Evolutionary conservation across 2,888 invertebrate species (phyloP).

Genomic region (Leistus spinibarbis): DNA sequence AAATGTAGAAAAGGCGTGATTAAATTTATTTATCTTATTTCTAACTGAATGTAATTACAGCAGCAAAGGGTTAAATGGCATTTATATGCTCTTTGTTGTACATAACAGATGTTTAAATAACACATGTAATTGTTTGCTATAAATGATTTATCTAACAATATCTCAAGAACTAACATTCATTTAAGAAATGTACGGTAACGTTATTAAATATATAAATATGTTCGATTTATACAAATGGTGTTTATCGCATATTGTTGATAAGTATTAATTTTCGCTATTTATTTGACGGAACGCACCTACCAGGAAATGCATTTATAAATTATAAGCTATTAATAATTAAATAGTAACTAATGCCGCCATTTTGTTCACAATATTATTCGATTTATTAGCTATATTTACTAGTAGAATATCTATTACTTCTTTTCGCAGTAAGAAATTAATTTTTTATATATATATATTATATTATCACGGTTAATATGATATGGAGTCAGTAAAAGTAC

Average conservation of each 20-base stretch:
- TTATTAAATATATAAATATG: neutral
- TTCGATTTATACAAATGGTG: neutral
- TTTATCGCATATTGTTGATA: slow-evolving; percentile 1
- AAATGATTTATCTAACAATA: too few relatives aligned
- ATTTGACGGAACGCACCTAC: neutral
- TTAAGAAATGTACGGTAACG: neutral
- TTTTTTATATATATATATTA: neutral
- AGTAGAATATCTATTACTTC: neutral
- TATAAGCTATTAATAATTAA: neutral
- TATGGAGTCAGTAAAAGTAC: neutral
- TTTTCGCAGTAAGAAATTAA: too few relatives aligned
- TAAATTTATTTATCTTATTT: too few relatives aligned
- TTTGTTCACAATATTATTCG: neutral
- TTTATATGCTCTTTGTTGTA: too few relatives aligned
- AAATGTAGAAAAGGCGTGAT: too few relatives aligned
- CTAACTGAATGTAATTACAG: too few relatives aligned
- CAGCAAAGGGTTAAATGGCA: too few relatives aligned
- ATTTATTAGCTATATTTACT: neutral
- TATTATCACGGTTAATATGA: neutral
- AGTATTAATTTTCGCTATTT: slow-evolving; percentile 9
- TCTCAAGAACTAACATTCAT: neutral
- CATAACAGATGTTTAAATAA: too few relatives aligned
- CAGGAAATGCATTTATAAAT: neutral
- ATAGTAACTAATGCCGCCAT: neutral
- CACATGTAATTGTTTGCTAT: too few relatives aligned